These are phyloP conservation scores for Drosophila persimilis DNA, from an alignment of 1,140 invertebrate species.

Conservation along the genomic window DNA sequence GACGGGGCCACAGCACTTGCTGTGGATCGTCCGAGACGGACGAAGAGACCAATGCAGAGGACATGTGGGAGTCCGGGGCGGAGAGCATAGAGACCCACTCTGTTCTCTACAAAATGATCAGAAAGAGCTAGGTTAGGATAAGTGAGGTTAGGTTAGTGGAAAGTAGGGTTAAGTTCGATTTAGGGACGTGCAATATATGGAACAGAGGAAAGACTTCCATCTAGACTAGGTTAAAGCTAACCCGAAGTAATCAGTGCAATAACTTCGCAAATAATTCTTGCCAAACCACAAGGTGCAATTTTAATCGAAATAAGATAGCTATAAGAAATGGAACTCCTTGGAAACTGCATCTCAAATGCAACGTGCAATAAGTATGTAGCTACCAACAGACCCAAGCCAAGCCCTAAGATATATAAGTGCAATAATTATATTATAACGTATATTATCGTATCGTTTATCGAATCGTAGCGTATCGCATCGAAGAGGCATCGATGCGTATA, in stretches of 20 bases:
- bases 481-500: constrained; percentile 69
- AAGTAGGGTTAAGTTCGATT: constrained; percentile 14
- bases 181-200: constrained; percentile 66
- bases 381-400: constrained; percentile 32
- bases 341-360: constrained; percentile 43
- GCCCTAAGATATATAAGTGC: constrained; percentile 41
- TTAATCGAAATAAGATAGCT: constrained; percentile 8
- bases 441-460: constrained; percentile 32
- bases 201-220: constrained; percentile 52
- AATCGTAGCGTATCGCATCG: constrained; percentile 46
- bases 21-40: constrained; percentile 83
- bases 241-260: constrained; percentile 66
- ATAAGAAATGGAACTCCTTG: constrained; percentile 10
- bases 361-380: constrained; percentile 18
- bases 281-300: constrained; percentile 80
- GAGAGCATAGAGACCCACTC: constrained; percentile 93
- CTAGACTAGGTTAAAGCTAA: constrained; percentile 25
- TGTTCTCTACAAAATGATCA: constrained; percentile 89
- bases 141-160: neutral
- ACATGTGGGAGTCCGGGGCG: constrained; percentile 91
- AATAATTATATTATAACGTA: constrained; percentile 41
- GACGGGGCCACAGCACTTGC: constrained; percentile 66
- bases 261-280: constrained; percentile 59
- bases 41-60: constrained; percentile 89
- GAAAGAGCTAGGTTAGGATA: constrained; percentile 74